These are phyloP conservation scores for Tangachromis dhanisi DNA, from an alignment of 2,113 vertebrate species.

Conservation along the genomic window DNA sequence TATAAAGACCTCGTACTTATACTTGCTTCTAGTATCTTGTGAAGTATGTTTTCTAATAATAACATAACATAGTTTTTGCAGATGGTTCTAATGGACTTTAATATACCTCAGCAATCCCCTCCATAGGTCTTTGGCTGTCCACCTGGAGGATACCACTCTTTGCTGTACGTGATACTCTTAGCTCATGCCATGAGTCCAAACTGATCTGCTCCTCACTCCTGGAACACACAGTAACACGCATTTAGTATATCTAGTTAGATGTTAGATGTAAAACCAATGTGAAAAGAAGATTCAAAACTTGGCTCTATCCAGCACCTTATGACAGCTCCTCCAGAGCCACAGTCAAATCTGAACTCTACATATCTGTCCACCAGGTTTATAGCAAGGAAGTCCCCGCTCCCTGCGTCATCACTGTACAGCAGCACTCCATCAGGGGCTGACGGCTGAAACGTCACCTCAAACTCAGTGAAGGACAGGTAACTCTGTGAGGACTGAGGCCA, in stretches of 20 bases:
- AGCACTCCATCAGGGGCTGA: slow-evolving; percentile 77
- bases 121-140: slow-evolving; percentile 81
- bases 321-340: slow-evolving; percentile 84
- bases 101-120: slow-evolving; percentile 86
- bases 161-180: slow-evolving; percentile 86
- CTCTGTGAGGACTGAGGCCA: slow-evolving; percentile 87
- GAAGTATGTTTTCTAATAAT: not conserved
- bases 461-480: slow-evolving; percentile 94
- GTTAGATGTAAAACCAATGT: not conserved
- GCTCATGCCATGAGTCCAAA: slow-evolving; percentile 84
- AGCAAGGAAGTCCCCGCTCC: slow-evolving; percentile 88
- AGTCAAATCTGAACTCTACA: slow-evolving; percentile 93
- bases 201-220: slow-evolving; percentile 84
- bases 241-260: not conserved
- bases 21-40: not conserved
- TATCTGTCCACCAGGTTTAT: slow-evolving; percentile 79
- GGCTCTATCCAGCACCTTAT: slow-evolving; percentile 76
- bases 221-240: not conserved
- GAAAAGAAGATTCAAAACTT: not conserved
- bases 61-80: not conserved
- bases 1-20: not conserved
- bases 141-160: slow-evolving; percentile 91
- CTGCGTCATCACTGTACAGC: slow-evolving; percentile 87
- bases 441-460: slow-evolving; percentile 86
- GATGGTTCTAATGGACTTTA: not conserved